A percentile compares a stretch with the other conserved stretches of the same genome.
These are phyloP conservation scores for Drosophila chauvacae DNA, from an alignment of 1,140 invertebrate genomes.

Conservation along the genomic window DNA sequence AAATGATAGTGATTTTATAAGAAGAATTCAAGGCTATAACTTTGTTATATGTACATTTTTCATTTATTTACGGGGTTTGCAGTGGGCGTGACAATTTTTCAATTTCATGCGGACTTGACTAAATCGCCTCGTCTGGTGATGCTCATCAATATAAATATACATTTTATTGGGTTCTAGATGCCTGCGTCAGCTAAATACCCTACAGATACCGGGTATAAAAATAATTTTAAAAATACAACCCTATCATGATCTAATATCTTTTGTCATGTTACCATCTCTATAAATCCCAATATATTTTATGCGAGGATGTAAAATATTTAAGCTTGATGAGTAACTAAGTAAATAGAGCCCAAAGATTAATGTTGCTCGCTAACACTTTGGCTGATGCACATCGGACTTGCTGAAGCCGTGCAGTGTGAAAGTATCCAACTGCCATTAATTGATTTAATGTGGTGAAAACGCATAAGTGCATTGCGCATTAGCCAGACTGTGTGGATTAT, in stretches of 20 bases:
- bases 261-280: too few species aligned
- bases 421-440: slow-evolving; percentile 29
- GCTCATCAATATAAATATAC: background rate
- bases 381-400: slow-evolving; percentile 13
- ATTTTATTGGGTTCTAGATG: background rate
- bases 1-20: background rate
- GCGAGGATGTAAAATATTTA: too few species aligned
- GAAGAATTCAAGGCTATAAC: background rate
- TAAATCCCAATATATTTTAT: too few species aligned
- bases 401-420: slow-evolving; percentile 17
- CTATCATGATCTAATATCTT: background rate
- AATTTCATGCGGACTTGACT: background rate
- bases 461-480: slow-evolving; percentile 31
- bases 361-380: slow-evolving; percentile 20
- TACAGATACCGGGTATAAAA: background rate
- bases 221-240: background rate
- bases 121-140: background rate
- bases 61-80: background rate
- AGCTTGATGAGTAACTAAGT: background rate
- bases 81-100: background rate
- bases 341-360: background rate
- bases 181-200: background rate
- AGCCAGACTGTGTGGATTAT: slow-evolving; percentile 3
- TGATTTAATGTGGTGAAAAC: slow-evolving; percentile 34
- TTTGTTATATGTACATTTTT: background rate